These are phyloP conservation scores for Aphelinus atriplicis DNA, from an alignment of 1,140 invertebrate genomes.

Conservation along the genomic window DNA sequence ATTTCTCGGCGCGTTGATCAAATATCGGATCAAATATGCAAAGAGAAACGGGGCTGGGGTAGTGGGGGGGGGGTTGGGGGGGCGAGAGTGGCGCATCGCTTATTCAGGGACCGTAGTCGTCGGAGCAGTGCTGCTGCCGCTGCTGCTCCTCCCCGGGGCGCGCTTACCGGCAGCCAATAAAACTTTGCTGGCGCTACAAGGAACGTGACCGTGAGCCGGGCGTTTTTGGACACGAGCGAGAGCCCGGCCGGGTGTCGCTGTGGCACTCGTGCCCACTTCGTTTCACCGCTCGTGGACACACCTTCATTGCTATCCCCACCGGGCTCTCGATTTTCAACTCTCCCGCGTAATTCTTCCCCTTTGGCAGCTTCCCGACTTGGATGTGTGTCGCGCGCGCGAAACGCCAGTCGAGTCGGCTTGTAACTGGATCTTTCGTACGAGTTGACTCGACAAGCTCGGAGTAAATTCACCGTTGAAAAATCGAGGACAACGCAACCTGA, in stretches of 20 bases:
- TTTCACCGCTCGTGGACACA: background rate
- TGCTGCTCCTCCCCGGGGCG: slow-evolving; percentile 33
- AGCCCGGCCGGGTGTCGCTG: background rate
- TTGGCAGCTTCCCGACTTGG: too few relatives aligned
- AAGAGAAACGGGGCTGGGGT: background rate
- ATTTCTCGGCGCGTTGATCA: slow-evolving; percentile 25
- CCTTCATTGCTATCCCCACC: slow-evolving; percentile 10
- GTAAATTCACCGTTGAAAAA: too few relatives aligned
- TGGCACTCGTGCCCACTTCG: background rate
- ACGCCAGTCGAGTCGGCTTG: too few relatives aligned
- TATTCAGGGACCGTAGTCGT: slow-evolving; percentile 42
- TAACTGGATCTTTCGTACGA: too few relatives aligned
- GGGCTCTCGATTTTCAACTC: too few relatives aligned
- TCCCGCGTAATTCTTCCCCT: too few relatives aligned
- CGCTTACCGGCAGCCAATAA: slow-evolving; percentile 47
- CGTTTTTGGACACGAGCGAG: slow-evolving; percentile 20
- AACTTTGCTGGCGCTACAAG: slow-evolving; percentile 41
- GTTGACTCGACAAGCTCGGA: too few relatives aligned
- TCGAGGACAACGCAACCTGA: too few relatives aligned
- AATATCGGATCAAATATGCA: slow-evolving; percentile 8
- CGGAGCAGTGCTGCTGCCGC: too few relatives aligned
- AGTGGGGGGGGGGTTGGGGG: background rate
- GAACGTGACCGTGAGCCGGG: slow-evolving; percentile 21
- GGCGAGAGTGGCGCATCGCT: slow-evolving; percentile 40
- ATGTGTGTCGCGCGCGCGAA: too few relatives aligned